Evolutionary conservation across 2,797 vertebrate genomes (phyloP), one percentile per base, ranked within the genome.

Genomic region (Acanthornis magna): DNA sequence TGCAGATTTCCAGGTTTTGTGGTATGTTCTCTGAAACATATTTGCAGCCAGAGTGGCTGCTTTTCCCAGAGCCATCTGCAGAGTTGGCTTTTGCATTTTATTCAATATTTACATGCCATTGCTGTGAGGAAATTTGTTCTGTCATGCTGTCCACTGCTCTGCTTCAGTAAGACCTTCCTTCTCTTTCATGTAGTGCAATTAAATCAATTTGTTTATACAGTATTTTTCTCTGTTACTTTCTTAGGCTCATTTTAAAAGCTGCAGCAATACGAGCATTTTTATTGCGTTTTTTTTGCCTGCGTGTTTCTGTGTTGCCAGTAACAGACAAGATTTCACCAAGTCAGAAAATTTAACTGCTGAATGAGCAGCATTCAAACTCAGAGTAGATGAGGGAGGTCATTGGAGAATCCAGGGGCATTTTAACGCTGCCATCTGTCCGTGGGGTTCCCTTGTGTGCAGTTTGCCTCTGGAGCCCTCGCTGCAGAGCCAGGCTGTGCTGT

Each of bases 91-190:
- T 30, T 85, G 77, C 23, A 27, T 87, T 96, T 93, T 79, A 63
- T 93, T 95, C 75, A 82, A 36, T 80, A 87, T 95, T 95, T 96
- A 50, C 87, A 75, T 36, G 47, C 20, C 83, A 71, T 72, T 84
- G 61, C 89, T 95, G 95, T 94, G 93, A 95, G 94, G 85, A 82
- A 60, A 91, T 95, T 84, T 88, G 79, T 66, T 94, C 82, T 16
- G 4, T 54, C 68, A 29, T 51, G 47, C 65, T 85, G 27, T 65
- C 34, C 70, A 13, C 51, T 86, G 80, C 77, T 92, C 40, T 0
- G 0, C 47, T 66, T 93, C 89, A 92, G 81, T 63, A 71, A 86
- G 66, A 92, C 32, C 50, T 85, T 38, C 61, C 65, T 88, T 87
- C 16, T 72, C 71, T 92, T 94, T 94, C 87, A 82, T 34, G 51